phyloP scores from a whole-genome alignment of 2,888 invertebrate genomes.

The Sarcophaga variegata region DNA sequence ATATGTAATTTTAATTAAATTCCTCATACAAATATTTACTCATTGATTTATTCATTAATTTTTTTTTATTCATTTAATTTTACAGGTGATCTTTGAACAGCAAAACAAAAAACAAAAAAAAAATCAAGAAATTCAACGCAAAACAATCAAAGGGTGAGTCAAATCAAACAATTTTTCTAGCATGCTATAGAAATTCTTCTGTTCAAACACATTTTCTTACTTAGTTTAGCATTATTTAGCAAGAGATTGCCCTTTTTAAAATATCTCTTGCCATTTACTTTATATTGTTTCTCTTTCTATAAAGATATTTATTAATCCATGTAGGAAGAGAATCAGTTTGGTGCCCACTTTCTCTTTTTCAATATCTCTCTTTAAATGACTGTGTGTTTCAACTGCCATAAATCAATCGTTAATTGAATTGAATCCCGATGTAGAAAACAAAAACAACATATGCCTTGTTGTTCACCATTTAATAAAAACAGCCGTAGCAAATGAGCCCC shows the following conservation, averaged over 20 bases:
- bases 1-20: too few species aligned
- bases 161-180: conserved; percentile 37
- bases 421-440: not conserved
- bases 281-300: too few species aligned
- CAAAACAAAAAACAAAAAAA: conserved; percentile 41
- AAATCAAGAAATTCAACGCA: conserved; percentile 30
- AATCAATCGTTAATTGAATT: not conserved
- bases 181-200: conserved; percentile 43
- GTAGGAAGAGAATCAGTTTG: not conserved
- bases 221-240: too few species aligned
- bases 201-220: too few species aligned
- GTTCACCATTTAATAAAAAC: too few species aligned
- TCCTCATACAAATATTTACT: conserved; percentile 10
- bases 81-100: conserved; percentile 63
- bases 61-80: conserved; percentile 24
- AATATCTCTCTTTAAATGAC: not conserved
- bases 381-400: not conserved
- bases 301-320: too few species aligned
- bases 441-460: not conserved
- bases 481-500: too few species aligned
- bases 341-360: not conserved
- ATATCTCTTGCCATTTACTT: too few species aligned
- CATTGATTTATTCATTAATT: not conserved
- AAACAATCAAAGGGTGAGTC: conserved; percentile 56
- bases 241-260: too few species aligned